Percentiles rank a stretch among this genome's conserved stretches.
Evolutionary conservation across 1,140 invertebrate genomes (phyloP).

Genomic region (Ectropis grisescens): DNA sequence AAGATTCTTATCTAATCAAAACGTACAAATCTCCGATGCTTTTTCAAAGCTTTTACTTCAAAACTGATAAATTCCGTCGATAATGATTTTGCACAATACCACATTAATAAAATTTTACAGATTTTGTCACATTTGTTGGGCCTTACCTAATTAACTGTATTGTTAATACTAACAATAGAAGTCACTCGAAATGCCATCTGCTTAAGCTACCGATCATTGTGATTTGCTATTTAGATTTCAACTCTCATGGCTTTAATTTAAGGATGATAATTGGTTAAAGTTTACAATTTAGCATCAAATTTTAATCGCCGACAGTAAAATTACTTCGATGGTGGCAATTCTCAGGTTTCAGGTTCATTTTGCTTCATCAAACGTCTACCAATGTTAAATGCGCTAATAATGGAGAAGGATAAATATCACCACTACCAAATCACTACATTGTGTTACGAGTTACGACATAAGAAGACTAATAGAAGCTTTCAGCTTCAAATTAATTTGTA

Average conservation of each 20-base stretch:
- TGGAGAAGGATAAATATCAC: no score
- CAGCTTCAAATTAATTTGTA: no score
- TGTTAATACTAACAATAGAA: conserved; percentile 35
- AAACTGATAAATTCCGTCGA: conserved; percentile 10
- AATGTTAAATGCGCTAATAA: no score
- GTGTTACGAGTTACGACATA: no score
- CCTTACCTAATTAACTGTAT: conserved; percentile 49
- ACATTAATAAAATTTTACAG: conserved; percentile 27
- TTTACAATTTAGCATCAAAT: conserved; percentile 43
- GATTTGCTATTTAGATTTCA: conserved; percentile 34
- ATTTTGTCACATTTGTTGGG: conserved; percentile 34
- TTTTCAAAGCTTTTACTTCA: no score
- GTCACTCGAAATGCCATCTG: conserved; percentile 36
- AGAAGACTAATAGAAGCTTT: no score
- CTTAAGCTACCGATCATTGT: conserved; percentile 2
- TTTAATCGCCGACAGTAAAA: conserved; percentile 31
- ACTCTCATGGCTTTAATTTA: no score
- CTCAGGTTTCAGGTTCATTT: conserved; percentile 48
- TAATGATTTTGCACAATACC: conserved; percentile 33
- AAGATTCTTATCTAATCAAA: no score
- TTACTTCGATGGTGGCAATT: conserved; percentile 26
- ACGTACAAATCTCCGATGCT: no score
- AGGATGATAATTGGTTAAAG: no score
- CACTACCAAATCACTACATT: no score
- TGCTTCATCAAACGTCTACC: no score